phyloP scores from a whole-genome alignment of 2,797 vertebrate species.

The Craterocephalus amniculus region DNA sequence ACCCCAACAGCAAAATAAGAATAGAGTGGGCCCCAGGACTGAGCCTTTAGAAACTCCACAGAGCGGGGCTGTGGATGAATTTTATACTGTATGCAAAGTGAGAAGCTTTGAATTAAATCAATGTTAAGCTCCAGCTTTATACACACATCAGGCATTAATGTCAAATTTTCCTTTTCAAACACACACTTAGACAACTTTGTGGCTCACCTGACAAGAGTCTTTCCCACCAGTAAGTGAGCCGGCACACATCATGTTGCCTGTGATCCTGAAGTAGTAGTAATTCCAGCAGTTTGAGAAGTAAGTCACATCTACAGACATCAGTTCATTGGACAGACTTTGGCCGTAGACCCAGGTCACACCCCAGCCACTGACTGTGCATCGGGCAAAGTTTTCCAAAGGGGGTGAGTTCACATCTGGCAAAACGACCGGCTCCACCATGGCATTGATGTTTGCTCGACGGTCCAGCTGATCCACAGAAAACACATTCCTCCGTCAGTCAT shows the following conservation, averaged over 20 bases:
- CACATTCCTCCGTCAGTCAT: constrained; percentile 16
- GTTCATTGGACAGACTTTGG: constrained; percentile 71
- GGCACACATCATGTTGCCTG: constrained; percentile 84
- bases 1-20: too few relatives aligned
- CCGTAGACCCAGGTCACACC: constrained; percentile 77
- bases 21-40: too few relatives aligned
- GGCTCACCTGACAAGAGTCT: constrained; percentile 84
- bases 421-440: constrained; percentile 38
- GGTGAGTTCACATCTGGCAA: constrained; percentile 49
- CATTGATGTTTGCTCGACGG: constrained; percentile 65
- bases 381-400: constrained; percentile 16
- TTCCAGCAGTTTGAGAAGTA: constrained; percentile 74
- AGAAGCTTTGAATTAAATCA: too few relatives aligned
- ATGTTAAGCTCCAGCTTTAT: not conserved
- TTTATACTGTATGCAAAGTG: too few relatives aligned
- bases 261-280: constrained; percentile 82
- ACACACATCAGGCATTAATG: not conserved
- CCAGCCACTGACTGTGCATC: constrained; percentile 84
- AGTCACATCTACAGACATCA: constrained; percentile 78
- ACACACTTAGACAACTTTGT: not conserved
- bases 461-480: constrained; percentile 71
- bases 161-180: not conserved
- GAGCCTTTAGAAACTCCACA: too few relatives aligned
- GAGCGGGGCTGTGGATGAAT: too few relatives aligned
- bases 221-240: constrained; percentile 76